Percentiles rank a stretch among this genome's conserved stretches.
These are phyloP conservation scores for Platorchestia sp. DNA, from an alignment of 1,140 invertebrate species.

Conservation along the genomic window DNA sequence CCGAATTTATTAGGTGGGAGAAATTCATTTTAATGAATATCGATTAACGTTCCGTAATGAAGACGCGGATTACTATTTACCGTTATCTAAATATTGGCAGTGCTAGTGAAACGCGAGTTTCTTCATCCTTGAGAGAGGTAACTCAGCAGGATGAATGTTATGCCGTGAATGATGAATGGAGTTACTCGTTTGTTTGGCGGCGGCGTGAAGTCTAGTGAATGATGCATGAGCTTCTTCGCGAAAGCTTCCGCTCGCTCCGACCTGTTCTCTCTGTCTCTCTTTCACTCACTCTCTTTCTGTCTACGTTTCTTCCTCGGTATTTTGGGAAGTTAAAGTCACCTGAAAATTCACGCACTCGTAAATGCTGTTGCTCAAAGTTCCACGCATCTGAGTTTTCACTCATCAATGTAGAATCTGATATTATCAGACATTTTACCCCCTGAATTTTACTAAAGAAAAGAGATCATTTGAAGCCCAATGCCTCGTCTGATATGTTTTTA, in stretches of 20 bases:
- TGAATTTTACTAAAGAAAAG: no score
- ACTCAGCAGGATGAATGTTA: conserved; percentile 2
- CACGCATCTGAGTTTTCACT: no score
- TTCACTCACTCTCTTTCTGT: no score
- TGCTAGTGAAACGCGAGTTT: not conserved
- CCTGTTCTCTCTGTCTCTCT: no score
- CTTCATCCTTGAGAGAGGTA: not conserved
- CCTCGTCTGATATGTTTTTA: no score
- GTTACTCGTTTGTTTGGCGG: not conserved
- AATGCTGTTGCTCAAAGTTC: no score
- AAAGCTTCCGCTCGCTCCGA: not conserved
- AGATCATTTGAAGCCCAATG: no score
- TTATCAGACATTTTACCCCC: no score
- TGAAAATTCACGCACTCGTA: no score
- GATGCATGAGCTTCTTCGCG: not conserved
- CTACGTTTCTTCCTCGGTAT: no score
- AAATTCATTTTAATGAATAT: not conserved
- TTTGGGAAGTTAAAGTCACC: not conserved
- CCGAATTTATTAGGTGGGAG: not conserved
- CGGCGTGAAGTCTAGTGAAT: conserved; percentile 2
- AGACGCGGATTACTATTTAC: not conserved
- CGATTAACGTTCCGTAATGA: not conserved
- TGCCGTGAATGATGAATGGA: conserved; percentile 51
- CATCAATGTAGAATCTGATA: no score
- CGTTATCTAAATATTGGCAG: not conserved